These are phyloP conservation scores for Brachypalpus laphriformis DNA, from an alignment of 2,888 invertebrate genomes.

Conservation along the genomic window DNA sequence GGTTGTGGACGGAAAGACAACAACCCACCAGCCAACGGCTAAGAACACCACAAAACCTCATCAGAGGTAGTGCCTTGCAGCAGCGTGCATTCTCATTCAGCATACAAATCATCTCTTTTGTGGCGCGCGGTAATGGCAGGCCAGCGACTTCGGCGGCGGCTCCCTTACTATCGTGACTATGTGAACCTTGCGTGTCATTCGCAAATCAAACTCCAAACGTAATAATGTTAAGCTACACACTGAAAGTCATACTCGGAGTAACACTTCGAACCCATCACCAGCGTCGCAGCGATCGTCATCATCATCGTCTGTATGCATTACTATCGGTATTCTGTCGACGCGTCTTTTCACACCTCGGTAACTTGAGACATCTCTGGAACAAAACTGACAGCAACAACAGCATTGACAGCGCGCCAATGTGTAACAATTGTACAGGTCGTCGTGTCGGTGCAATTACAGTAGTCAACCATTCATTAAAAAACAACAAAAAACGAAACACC, in stretches of 20 bases:
- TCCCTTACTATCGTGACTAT: slow-evolving; percentile 66
- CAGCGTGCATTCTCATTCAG: slow-evolving; percentile 55
- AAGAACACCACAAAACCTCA: slow-evolving; percentile 29
- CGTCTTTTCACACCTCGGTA: slow-evolving; percentile 34
- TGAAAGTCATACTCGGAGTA: slow-evolving; percentile 53
- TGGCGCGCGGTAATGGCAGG: slow-evolving; percentile 37
- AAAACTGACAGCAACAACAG: slow-evolving; percentile 17
- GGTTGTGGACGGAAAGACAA: slow-evolving; percentile 39
- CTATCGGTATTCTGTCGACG: slow-evolving; percentile 7
- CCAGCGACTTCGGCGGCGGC: too few species aligned
- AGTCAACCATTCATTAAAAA: slow-evolving; percentile 39
- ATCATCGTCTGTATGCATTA: slow-evolving; percentile 24
- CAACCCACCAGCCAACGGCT: slow-evolving; percentile 26
- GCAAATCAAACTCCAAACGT: slow-evolving; percentile 67
- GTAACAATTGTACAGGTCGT: slow-evolving; percentile 8
- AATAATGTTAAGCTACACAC: slow-evolving; percentile 49
- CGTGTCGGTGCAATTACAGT: slow-evolving; percentile 39
- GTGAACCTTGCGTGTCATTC: slow-evolving; percentile 71
- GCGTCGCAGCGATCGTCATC: slow-evolving; percentile 34
- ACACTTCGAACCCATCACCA: slow-evolving; percentile 57
- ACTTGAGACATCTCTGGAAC: slow-evolving; percentile 35
- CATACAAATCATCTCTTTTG: slow-evolving; percentile 68
- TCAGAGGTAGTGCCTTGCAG: slow-evolving; percentile 15
- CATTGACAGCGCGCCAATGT: slow-evolving; percentile 18
- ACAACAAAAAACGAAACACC: slow-evolving; percentile 13